Evolutionary conservation across 2,797 vertebrate genomes (phyloP), one percentile per base, ranked within the genome.

Genomic region (Danio choprae): DNA sequence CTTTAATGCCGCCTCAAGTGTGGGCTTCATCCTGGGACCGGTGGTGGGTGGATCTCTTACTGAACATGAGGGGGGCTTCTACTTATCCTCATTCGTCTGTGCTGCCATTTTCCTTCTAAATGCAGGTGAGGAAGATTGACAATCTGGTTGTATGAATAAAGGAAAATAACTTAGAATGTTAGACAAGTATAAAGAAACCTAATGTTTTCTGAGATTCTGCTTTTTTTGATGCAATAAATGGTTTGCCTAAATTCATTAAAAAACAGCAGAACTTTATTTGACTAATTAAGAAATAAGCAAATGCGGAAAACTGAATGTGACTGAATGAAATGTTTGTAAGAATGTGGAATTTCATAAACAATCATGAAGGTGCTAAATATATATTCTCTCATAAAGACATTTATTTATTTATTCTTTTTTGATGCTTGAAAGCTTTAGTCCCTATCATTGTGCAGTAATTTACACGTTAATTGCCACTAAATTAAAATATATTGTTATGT

Each of bases 11-110:
- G 96, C 95, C 20, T 98, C 97, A 3, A 93, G 95, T 0, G 90
- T 97, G 38, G 98, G 98, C 68, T 99, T 99, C 92, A 98, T 98
- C 85, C 84, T 99, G 87, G 97, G 98, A 5, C 98, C 98, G 0
- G 81, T 97, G 81, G 94, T 99, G 16, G 96, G 97, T 1, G 97
- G 97, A 12, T 98, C 95, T 90, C 95, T 99, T 74, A 95, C 94
- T 0, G 97, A 99, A 85, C 86, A 94, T 0, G 95, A 97, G 7
- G 96, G 92, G 4, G 97, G 98, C 16, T 99, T 99, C 89, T 97
- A 97, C 68, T 90, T 93, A 2, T 96, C 95, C 0, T 94, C 96
- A 2, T 93, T 98, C 38, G 87, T 95, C 82, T 99, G 98, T 83
- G 93, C 94, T 20, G 91, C 89, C 51, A 95, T 99, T 87, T 99